Evolutionary conservation across 2,113 vertebrate species (phyloP), one percentile per base, ranked within the genome.

Genomic region (Carettochelys insculpta): DNA sequence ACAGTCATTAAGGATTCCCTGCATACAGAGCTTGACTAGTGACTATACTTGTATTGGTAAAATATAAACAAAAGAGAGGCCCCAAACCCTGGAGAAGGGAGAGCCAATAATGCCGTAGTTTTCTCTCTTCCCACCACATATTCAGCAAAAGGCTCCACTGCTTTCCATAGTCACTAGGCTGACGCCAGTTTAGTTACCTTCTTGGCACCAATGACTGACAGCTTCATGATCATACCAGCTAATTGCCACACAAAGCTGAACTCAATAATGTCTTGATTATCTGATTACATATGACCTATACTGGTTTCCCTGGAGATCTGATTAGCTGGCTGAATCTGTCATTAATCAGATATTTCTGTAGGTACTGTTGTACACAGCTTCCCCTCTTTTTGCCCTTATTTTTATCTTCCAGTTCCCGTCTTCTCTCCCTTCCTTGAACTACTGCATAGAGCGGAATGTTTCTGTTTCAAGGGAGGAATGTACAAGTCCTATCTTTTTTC

Each of bases 391-490:
- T 65, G 88, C 2, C 1, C 54, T 38, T 38, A 52, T 25, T 75
- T 85, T 92, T 77, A 43, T 38, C 29, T 80, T 91, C 43, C 54
- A 38, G 24, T 83, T 86, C 54, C 50, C 81, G 41, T 94, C 77
- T 41, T 94, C 78, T 71, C 22, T 78, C 73, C 8, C 85, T 25
- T 10, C 24, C 45, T 83, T 24, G 3, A 90, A 87, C 2, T 82
- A 22, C n/a, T 34, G 80, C 83, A 29, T 5, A 52, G 50, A 52
- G 73, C 7, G 61, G 5, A 38, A 75, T 80, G 43, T 83, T 87
- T 61, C 13, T 2, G 29, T 22, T 90, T 77, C 53, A 31, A 24
- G 34, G 43, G 45, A 80, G 87, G 88, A 89, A 4, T 1, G 5
- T n/a, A 77, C 3, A 8, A 51, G 47, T 83, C 52, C 34, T 61